Conservation (phyloP, 2,797 vertebrate species). For the Microhierax caerulescens region DNA sequence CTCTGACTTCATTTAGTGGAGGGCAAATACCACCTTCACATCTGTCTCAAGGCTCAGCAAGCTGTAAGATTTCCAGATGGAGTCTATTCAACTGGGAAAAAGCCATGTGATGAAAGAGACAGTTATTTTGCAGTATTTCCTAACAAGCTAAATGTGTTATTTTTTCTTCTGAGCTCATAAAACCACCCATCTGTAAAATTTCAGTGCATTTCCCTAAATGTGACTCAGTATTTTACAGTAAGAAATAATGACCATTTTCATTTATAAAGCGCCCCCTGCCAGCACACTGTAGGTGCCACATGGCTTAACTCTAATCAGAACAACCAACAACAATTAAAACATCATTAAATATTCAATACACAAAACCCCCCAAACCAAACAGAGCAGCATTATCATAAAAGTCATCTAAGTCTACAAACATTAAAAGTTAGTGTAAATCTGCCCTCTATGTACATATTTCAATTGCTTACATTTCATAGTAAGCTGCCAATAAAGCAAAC, state of each 20-base stretch:
- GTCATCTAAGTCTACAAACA: slow-evolving; percentile 37
- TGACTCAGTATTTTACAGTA: slow-evolving; percentile 1
- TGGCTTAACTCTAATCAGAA: slow-evolving; percentile 45
- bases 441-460: background rate
- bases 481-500: slow-evolving; percentile 5
- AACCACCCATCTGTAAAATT: slow-evolving; percentile 40
- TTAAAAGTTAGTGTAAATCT: slow-evolving; percentile 53
- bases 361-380: slow-evolving; percentile 6
- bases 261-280: slow-evolving; percentile 40
- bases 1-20: background rate
- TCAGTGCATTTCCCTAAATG: slow-evolving; percentile 18
- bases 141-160: background rate
- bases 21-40: background rate
- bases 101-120: background rate
- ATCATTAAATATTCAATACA: slow-evolving; percentile 42
- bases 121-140: background rate
- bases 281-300: slow-evolving; percentile 15
- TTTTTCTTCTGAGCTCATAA: slow-evolving; percentile 8
- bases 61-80: background rate
- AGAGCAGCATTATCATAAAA: slow-evolving; percentile 34
- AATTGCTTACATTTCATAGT: background rate
- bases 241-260: slow-evolving; percentile 32
- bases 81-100: background rate
- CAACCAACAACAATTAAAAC: slow-evolving; percentile 52
- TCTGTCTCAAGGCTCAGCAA: background rate